These are phyloP conservation scores for Dasypolia templi DNA, from an alignment of 2,888 invertebrate species.

Conservation along the genomic window DNA sequence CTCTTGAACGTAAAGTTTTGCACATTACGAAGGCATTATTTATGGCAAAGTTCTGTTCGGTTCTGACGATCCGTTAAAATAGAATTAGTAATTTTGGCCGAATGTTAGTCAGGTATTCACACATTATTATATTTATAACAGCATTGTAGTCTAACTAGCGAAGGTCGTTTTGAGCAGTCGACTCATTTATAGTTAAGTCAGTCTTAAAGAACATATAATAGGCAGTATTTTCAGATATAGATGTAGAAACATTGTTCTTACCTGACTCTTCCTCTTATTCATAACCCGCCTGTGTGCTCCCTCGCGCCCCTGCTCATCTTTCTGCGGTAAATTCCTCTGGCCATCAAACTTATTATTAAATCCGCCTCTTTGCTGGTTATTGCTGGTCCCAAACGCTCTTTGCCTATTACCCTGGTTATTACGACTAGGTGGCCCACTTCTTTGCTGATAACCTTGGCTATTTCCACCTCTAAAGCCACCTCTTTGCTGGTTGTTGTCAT, in stretches of 20 bases:
- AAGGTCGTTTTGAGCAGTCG: neutral
- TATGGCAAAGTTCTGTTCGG: too few relatives aligned
- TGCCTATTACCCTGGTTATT: slow-evolving; percentile 52
- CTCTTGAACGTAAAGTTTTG: neutral
- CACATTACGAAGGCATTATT: neutral
- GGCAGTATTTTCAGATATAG: neutral
- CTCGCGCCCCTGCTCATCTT: slow-evolving; percentile 63
- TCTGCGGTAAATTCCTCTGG: slow-evolving; percentile 54
- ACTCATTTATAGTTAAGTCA: too few relatives aligned
- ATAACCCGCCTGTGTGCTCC: slow-evolving; percentile 82
- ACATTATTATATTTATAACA: too few relatives aligned
- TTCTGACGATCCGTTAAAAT: neutral
- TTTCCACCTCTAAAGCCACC: slow-evolving; percentile 17
- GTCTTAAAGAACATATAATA: neutral
- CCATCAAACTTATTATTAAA: slow-evolving; percentile 56
- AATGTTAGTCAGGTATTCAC: neutral
- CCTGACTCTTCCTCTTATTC: slow-evolving; percentile 83
- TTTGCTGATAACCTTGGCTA: slow-evolving; percentile 30
- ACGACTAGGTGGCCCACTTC: slow-evolving; percentile 44
- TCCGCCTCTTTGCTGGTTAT: slow-evolving; percentile 46
- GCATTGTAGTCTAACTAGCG: neutral
- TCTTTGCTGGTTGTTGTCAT: slow-evolving; percentile 14
- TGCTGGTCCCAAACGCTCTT: slow-evolving; percentile 34
- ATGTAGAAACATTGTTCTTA: slow-evolving; percentile 54
- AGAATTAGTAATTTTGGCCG: neutral